A percentile compares a stretch with the other conserved stretches of the same genome.
Conservation (phyloP, 2,888 invertebrate genomes). For the Plusia festucae region DNA sequence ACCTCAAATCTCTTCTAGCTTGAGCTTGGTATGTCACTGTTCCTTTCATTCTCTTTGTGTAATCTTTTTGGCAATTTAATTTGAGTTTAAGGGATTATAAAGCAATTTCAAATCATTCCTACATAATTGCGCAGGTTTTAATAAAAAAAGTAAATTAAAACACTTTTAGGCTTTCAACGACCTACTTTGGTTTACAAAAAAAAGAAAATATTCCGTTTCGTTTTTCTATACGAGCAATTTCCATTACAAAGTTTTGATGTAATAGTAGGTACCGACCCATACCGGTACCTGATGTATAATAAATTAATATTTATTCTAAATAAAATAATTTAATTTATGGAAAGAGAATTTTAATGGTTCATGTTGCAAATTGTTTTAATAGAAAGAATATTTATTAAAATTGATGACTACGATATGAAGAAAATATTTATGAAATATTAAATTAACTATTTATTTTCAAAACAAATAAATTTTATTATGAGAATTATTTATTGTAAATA, state of each 20-base stretch:
- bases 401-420: neutral
- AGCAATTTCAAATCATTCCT: conserved; percentile 58
- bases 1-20: conserved; percentile 17
- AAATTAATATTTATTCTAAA: neutral
- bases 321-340: neutral
- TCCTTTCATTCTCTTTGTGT: conserved; percentile 45
- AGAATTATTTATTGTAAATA: conserved; percentile 49
- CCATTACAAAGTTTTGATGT: neutral
- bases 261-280: no score
- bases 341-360: neutral
- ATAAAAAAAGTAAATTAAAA: conserved; percentile 34
- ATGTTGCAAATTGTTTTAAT: neutral
- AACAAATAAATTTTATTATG: conserved; percentile 34
- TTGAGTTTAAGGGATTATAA: conserved; percentile 58
- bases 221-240: neutral
- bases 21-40: conserved; percentile 22
- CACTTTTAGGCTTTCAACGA: conserved; percentile 28
- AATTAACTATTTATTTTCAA: conserved; percentile 11
- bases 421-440: neutral
- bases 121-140: conserved; percentile 50
- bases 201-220: conserved; percentile 3
- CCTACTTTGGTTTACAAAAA: conserved; percentile 14
- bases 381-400: neutral
- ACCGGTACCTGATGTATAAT: no score
- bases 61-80: conserved; percentile 59